These are phyloP conservation scores for Apodemia hepburni DNA, from an alignment of 2,888 invertebrate species.

Conservation along the genomic window DNA sequence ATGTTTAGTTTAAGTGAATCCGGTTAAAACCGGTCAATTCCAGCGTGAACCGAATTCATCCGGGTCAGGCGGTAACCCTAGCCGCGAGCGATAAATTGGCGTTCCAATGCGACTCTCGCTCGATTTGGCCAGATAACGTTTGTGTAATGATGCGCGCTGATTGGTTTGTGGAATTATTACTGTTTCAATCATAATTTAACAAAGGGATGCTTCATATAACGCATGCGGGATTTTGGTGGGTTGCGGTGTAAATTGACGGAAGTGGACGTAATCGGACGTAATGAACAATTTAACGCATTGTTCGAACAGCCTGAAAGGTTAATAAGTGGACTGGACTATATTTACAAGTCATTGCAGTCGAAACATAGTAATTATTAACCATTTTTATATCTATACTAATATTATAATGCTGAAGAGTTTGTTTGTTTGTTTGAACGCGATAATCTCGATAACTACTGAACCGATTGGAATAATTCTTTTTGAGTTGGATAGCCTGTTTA, in stretches of 20 bases:
- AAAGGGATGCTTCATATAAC: not conserved
- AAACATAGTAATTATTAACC: too few relatives aligned
- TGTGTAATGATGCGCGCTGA: slow-evolving; percentile 26
- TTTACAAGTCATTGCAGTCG: too few relatives aligned
- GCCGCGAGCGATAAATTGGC: slow-evolving; percentile 25
- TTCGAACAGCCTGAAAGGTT: not conserved
- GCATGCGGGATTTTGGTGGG: not conserved
- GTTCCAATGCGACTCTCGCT: slow-evolving; percentile 26
- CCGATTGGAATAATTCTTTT: too few relatives aligned
- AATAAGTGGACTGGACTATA: too few relatives aligned
- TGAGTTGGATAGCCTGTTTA: too few relatives aligned
- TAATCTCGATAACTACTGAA: too few relatives aligned
- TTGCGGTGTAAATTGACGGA: not conserved
- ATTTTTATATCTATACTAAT: too few relatives aligned
- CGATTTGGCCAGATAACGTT: slow-evolving; percentile 18
- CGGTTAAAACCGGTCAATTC: not conserved
- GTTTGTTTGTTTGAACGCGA: too few relatives aligned
- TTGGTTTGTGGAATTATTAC: slow-evolving; percentile 24
- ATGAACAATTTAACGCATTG: not conserved
- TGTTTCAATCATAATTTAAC: slow-evolving; percentile 6
- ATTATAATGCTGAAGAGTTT: too few relatives aligned
- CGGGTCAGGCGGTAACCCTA: not conserved
- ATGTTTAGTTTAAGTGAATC: too few relatives aligned
- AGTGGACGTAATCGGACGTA: not conserved
- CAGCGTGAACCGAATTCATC: slow-evolving; percentile 12